Conservation (phyloP, 2,113 vertebrate genomes). For the Rattus rattus region DNA sequence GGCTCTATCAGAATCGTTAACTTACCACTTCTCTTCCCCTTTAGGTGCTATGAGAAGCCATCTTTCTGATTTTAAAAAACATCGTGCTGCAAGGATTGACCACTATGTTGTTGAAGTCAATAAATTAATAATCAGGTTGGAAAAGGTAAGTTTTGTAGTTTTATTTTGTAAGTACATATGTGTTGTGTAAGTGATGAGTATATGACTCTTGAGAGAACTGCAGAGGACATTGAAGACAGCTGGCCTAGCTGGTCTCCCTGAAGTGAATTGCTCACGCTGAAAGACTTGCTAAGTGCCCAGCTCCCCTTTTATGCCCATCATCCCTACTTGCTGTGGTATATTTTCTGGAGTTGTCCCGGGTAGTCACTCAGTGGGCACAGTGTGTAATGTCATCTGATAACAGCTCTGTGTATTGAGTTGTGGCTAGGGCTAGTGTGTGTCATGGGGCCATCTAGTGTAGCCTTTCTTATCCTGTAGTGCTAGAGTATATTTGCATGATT, state of each 20-base stretch:
- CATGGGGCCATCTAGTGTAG: not conserved
- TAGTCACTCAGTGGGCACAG: too few relatives aligned
- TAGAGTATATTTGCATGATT: not conserved
- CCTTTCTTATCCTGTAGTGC: not conserved
- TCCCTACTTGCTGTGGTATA: not conserved
- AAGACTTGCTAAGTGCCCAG: not conserved
- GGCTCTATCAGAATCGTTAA: conserved; percentile 1
- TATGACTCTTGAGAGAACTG: not conserved
- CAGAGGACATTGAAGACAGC: not conserved
- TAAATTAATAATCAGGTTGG: conserved; percentile 97
- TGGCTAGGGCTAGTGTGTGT: not conserved
- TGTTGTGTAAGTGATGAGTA: not conserved
- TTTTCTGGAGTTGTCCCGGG: not conserved
- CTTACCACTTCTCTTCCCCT: not conserved
- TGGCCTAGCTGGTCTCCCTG: not conserved
- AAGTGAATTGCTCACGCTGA: not conserved
- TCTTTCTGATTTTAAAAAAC: conserved; percentile 95
- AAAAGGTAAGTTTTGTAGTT: conserved; percentile 91
- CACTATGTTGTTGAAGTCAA: conserved; percentile 99
- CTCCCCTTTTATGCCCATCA: not conserved
- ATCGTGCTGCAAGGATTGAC: conserved; percentile 96
- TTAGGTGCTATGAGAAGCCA: conserved; percentile 93
- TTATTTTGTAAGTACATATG: conserved; percentile 17
- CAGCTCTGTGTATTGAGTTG: not conserved
- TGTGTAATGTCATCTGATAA: not conserved